Evolutionary conservation across 2,888 invertebrate species (phyloP), one percentile per base, ranked within the genome.

Genomic region (Neocrepidodera transversa): DNA sequence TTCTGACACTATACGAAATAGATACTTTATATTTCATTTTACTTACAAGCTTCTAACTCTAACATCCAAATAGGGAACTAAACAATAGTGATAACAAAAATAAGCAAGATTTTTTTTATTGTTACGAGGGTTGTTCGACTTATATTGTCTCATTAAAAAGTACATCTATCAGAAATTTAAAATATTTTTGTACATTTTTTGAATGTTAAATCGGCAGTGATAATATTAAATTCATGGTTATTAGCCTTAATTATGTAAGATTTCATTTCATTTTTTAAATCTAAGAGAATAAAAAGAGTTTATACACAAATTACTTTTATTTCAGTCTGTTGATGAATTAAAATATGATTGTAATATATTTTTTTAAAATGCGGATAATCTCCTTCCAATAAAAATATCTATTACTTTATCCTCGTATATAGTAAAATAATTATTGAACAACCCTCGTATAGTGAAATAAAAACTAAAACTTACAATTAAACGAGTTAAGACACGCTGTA

Each of bases 401-500:
- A n/a, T n/a, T n/a, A n/a, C n/a, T n/a, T n/a, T n/a, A n/a, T n/a
- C n/a, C n/a, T n/a, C n/a, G n/a, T n/a, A n/a, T n/a, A n/a, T n/a
- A n/a, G n/a, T n/a, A 20, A 11, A 26, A 14, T 45, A 5, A 28
- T 30, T 47, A 20, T 17, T 16, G 14, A 47, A 28, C 23, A 13
- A 14, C 35, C 17, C 30, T 18, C 51, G 40, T 42, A 51, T 35
- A 16, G 23, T 16, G 8, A 40, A 51, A 20, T 23, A 7, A 30
- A 10, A 26, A 13, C n/a, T 6, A 13, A 40, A 42, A 17, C 26
- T 40, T 20, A 42, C 30, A 26, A 11, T 35, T 20, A 54, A 35
- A 35, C 30, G 54, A 45, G 45, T 67, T 73, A 74, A 74, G 74
- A 73, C 74, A 74, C 74, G 71, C 69, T 69, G 60, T 43, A 70